These are phyloP conservation scores for Onychorhynchus coronatus DNA, from an alignment of 2,113 vertebrate genomes.

Conservation along the genomic window DNA sequence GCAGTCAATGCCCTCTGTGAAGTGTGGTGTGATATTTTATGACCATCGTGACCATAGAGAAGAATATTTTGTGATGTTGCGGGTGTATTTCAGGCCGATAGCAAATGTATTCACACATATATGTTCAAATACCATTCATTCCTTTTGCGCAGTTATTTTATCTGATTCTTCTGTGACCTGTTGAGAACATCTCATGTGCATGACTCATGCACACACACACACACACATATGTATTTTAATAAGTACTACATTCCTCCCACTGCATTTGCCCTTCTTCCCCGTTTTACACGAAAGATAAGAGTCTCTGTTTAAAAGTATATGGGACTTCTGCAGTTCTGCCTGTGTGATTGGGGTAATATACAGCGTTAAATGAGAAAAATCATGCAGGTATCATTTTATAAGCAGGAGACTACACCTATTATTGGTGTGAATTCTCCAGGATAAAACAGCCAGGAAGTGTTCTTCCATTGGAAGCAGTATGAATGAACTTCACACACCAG, in stretches of 20 bases:
- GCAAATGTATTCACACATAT: neutral
- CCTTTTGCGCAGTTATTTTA: neutral
- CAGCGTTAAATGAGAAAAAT: neutral
- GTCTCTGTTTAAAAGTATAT: neutral
- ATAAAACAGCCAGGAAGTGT: neutral
- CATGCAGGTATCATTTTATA: neutral
- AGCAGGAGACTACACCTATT: neutral
- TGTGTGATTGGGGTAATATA: neutral
- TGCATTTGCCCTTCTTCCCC: neutral
- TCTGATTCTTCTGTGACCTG: neutral
- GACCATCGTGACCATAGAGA: neutral
- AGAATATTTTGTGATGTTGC: neutral
- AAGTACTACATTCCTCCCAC: neutral
- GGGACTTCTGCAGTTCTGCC: neutral
- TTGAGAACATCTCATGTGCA: rapidly evolving
- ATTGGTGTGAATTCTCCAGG: neutral
- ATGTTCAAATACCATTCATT: neutral
- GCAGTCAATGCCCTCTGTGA: neutral
- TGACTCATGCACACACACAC: neutral
- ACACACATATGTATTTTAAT: neutral
- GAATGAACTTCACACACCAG: neutral
- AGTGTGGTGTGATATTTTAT: neutral
- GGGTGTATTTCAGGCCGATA: neutral
- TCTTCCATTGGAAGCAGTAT: neutral
- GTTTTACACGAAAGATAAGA: rapidly evolving